Evolutionary conservation across 1,140 invertebrate species (phyloP), one percentile per base, ranked within the genome.

Genomic region (Matsumurasca onukii): DNA sequence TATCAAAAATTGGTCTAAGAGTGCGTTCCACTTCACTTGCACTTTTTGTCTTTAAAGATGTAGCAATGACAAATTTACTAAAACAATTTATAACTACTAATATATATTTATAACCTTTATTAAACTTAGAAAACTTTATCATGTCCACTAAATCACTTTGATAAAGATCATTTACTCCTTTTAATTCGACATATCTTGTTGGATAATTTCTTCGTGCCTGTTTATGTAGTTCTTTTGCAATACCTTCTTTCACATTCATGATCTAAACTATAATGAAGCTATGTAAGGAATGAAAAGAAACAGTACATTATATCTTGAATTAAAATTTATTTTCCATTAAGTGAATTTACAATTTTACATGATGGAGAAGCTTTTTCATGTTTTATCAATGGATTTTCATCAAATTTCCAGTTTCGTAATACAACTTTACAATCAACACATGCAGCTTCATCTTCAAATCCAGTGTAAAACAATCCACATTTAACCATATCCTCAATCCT

Each of bases 11-110:
- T n/a, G 57, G 49, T 31, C 68, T 51, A 74, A 81, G 76, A 20
- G 72, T 75, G 5, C 66, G 66, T 12, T 68, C 69, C 2, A 79
- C 73, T 48, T 77, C 71, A 71, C 68, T 67, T 49, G 71, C 78
- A 62, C 68, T 80, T 77, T 85, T 85, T 15, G 69, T 77, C 78
- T 82, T 82, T 30, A 84, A 20, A 3, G 80, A 77, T 29, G 77
- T 48, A 20, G 76, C 77, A 78, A 77, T 84, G 22, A 79, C 78
- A 73, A 75, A 80, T 76, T 82, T 84, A 61, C 76, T 77, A 73
- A 82, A 82, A 29, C 72, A 70, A 73, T 83, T 79, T 67, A 84
- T 83, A 3, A 81, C 75, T 27, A 76, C 78, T 62, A 84, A 70
- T 30, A 84, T 73, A 70, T 80, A 83, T 67, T 77, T 78, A 72